Conservation (phyloP, 2,888 invertebrate species). For the Brachycybe producta region DNA sequence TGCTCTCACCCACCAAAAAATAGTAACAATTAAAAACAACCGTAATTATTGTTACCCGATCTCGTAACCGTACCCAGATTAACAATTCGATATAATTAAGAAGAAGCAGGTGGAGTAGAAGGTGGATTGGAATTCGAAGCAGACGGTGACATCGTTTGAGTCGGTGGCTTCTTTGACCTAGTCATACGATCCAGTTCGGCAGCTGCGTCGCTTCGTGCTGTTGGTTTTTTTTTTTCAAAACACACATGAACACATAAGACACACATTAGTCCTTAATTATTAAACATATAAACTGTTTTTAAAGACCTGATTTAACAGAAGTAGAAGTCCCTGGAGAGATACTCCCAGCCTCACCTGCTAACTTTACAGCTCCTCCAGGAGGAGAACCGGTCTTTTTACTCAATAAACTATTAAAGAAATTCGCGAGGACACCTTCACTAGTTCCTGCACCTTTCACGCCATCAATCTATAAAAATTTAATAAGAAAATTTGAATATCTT, state of each 20-base stretch:
- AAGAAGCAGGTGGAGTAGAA: slow-evolving; percentile 7
- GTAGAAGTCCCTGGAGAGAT: neutral
- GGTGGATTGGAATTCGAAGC: neutral
- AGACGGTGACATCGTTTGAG: slow-evolving; percentile 2
- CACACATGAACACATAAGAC: too few species aligned
- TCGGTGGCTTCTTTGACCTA: slow-evolving; percentile 45
- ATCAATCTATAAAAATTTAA: slow-evolving; percentile 46
- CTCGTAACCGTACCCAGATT: too few species aligned
- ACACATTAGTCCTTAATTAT: too few species aligned
- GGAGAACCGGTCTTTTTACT: slow-evolving; percentile 74
- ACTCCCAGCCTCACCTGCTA: slow-evolving; percentile 3
- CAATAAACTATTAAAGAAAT: slow-evolving; percentile 94
- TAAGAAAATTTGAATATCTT: too few species aligned
- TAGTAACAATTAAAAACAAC: too few species aligned
- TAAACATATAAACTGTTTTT: neutral
- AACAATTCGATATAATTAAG: too few species aligned
- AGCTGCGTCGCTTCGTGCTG: slow-evolving; percentile 75
- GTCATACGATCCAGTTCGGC: slow-evolving; percentile 83
- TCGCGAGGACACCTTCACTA: slow-evolving; percentile 87
- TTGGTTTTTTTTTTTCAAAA: slow-evolving; percentile 49
- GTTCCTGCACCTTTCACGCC: slow-evolving; percentile 53
- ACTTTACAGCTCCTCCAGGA: slow-evolving; percentile 11
- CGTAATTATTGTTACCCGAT: too few species aligned
- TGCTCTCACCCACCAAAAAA: too few species aligned
- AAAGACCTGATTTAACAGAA: slow-evolving; percentile 26